Percentiles rank a stretch among this genome's conserved stretches.
phyloP scores from a whole-genome alignment of 2,888 invertebrate genomes.

The Oxyteleia sp. region DNA sequence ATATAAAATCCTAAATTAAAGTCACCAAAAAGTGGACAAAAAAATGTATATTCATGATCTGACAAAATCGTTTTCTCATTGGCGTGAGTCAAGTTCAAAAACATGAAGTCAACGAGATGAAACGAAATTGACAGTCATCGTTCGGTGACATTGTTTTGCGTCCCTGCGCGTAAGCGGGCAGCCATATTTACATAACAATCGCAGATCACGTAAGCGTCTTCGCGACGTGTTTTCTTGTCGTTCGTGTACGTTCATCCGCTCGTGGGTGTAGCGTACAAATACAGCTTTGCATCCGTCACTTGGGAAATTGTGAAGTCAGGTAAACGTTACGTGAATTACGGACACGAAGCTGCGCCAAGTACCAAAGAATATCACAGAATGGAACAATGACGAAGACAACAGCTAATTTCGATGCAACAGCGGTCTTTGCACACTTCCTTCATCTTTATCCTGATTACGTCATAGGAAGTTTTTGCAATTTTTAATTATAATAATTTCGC shows the following conservation, averaged over 20 bases:
- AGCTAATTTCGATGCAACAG: slow-evolving; percentile 49
- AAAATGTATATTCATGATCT: slow-evolving; percentile 1
- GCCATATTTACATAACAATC: slow-evolving; percentile 86
- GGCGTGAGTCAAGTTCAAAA: slow-evolving; percentile 73
- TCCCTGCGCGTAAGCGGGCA: slow-evolving; percentile 80
- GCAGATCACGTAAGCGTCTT: slow-evolving; percentile 85
- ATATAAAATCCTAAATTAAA: no score
- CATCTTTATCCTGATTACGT: no score
- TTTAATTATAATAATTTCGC: no score
- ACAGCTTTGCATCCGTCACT: slow-evolving; percentile 74
- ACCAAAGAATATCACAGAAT: slow-evolving; percentile 64
- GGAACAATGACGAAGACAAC: slow-evolving; percentile 53
- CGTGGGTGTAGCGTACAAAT: slow-evolving; percentile 76
- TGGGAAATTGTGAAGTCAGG: slow-evolving; percentile 77
- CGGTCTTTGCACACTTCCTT: no score
- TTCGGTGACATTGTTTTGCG: slow-evolving; percentile 77
- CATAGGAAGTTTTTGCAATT: no score
- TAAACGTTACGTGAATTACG: slow-evolving; percentile 68
- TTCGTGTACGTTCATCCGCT: slow-evolving; percentile 60
- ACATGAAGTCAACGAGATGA: slow-evolving; percentile 77
- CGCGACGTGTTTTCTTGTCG: slow-evolving; percentile 78
- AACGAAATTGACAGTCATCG: slow-evolving; percentile 81
- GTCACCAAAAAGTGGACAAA: no score
- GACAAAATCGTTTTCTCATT: slow-evolving; percentile 41
- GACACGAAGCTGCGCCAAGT: slow-evolving; percentile 66